phyloP scores from a whole-genome alignment of 1,140 invertebrate species.

The Ips typographus region DNA sequence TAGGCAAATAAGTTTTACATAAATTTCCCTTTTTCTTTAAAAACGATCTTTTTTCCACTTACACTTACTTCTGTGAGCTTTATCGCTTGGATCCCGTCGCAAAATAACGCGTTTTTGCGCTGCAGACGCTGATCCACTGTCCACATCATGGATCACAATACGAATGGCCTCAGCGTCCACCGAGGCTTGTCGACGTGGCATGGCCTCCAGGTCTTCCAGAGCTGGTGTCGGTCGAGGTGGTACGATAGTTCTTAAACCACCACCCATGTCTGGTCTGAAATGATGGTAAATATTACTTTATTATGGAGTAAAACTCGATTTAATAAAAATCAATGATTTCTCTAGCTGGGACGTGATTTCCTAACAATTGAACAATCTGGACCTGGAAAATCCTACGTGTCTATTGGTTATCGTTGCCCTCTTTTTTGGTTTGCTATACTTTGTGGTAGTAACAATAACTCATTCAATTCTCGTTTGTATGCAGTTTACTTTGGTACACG shows the following conservation, averaged over 20 bases:
- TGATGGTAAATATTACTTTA: neutral
- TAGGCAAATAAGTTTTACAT: constrained; percentile 13
- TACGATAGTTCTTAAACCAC: constrained; percentile 62
- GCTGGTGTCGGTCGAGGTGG: constrained; percentile 58
- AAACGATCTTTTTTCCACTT: too few relatives aligned
- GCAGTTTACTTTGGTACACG: too few relatives aligned
- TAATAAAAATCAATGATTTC: too few relatives aligned
- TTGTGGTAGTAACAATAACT: too few relatives aligned
- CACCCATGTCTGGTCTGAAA: constrained; percentile 72
- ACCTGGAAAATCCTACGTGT: too few relatives aligned
- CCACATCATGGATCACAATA: constrained; percentile 90
- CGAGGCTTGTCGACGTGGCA: constrained; percentile 73
- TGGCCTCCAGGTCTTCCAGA: constrained; percentile 60
- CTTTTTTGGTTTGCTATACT: too few relatives aligned
- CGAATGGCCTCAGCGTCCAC: constrained; percentile 89
- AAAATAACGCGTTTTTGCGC: constrained; percentile 74
- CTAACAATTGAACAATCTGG: too few relatives aligned
- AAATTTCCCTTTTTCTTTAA: neutral
- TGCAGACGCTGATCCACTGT: constrained; percentile 62
- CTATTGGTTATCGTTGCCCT: too few relatives aligned
- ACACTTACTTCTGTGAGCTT: constrained; percentile 81
- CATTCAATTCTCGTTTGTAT: too few relatives aligned
- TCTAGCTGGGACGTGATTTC: too few relatives aligned
- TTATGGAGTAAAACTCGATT: too few relatives aligned
- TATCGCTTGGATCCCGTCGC: constrained; percentile 76